Base-by-base conservation (phyloP, 2,797 vertebrate genomes). In the Synaphobranchus kaupii region DNA sequence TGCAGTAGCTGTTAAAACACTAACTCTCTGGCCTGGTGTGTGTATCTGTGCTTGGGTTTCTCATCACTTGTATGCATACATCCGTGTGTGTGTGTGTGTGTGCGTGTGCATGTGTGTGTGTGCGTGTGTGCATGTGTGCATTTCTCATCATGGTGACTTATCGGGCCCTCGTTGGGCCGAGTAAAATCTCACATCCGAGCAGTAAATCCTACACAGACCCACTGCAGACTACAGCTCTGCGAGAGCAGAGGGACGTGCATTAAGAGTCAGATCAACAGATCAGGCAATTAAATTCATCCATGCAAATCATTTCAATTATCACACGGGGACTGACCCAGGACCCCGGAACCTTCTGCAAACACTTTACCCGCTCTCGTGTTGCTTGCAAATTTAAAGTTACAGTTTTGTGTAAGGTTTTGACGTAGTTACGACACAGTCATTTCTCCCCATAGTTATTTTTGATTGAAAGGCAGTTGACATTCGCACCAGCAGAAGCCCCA, bases 271-370 rank as follows among this genome's bases (percentile, higher is more conserved):
- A 94, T 94, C 88, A 90, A 86, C 63, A 86, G n/a, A 25, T 91
- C 89, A 92, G 90, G 94, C 94, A 95, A 95, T 95, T 95, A 95
- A 94, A 92, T 95, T 95, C 93, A 95, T 86, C 93, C 95, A 94
- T 93, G 95, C 95, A 95, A 93, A 93, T 92, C 94, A 92, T 91
- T 95, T 94, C 94, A 95, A 95, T 95, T 96, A 95, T 93, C 93
- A 91, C 93, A 90, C 93, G 89, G 91, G 92, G 94, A 94, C 91
- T 94, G 93, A 93, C 91, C 93, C 90, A 92, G 91, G 92, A 95
- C 93, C 93, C 90, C 90, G 39, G 39, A 39, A 39, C 39, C 39
- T 39, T 39, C 91, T 93, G 20, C 91, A 89, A 85, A 90, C 63
- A 60, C 58, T 60, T 22, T 17, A 22, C 58, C 15, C 58, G 2